Evolutionary conservation across 2,113 vertebrate genomes (phyloP).

Genomic region (Chroicocephalus ridibundus): DNA sequence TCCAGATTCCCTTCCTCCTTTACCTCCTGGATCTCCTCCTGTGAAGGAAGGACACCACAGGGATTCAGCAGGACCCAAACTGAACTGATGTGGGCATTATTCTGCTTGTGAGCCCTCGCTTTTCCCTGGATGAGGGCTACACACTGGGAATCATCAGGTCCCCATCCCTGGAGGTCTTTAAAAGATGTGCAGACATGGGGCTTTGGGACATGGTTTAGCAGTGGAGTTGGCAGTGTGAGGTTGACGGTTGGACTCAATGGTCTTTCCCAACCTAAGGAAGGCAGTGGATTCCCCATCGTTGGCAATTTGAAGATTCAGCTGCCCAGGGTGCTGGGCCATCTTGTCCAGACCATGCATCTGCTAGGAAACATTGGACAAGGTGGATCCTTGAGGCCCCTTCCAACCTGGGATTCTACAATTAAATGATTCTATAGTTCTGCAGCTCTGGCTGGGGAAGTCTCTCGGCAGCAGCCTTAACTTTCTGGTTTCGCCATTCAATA

Average conservation of each 20-base stretch:
- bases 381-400: background rate
- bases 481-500: background rate
- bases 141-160: background rate
- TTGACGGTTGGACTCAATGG: background rate
- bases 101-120: background rate
- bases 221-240: fast-evolving
- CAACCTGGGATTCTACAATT: background rate
- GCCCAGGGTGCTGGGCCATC: background rate
- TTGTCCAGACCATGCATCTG: background rate
- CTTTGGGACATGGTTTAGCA: fast-evolving
- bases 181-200: fast-evolving
- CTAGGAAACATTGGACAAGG: background rate
- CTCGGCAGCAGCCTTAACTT: background rate
- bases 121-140: no score
- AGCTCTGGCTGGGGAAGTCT: background rate
- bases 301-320: background rate
- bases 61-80: background rate
- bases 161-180: background rate
- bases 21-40: conserved; percentile 76
- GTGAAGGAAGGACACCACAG: background rate
- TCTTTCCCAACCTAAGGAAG: background rate
- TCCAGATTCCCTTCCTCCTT: conserved; percentile 77
- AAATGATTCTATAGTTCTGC: background rate
- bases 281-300: background rate
- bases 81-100: fast-evolving